Percentiles rank a stretch among this genome's conserved stretches.
These are phyloP conservation scores for Chamaea fasciata DNA, from an alignment of 2,113 vertebrate species.

Conservation along the genomic window DNA sequence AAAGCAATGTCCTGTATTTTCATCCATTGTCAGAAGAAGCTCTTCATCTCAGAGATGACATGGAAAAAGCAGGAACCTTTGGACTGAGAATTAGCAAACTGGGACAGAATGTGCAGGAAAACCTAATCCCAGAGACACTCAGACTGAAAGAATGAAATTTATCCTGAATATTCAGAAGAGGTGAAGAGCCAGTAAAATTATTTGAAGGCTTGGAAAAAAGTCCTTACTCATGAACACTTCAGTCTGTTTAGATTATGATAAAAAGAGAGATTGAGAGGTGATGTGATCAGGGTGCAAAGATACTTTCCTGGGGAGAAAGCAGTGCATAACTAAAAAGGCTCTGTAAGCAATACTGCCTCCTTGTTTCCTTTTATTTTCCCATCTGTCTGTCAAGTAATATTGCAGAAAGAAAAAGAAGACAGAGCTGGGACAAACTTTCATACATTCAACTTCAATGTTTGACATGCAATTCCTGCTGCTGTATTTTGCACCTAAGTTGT, in stretches of 20 bases:
- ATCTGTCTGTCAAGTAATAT: not conserved
- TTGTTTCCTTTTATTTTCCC: not conserved
- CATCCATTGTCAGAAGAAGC: not conserved
- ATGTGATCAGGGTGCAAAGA: not conserved
- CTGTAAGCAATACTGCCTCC: not conserved
- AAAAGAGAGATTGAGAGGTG: not conserved
- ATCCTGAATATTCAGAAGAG: not conserved
- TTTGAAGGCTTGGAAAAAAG: not conserved
- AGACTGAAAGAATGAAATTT: not conserved
- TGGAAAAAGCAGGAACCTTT: not conserved
- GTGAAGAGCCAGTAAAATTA: not conserved
- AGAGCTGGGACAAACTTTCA: not conserved
- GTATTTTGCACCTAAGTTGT: not conserved
- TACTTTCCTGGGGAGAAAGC: not conserved
- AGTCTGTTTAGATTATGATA: not conserved
- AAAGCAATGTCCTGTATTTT: not conserved
- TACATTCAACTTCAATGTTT: not conserved
- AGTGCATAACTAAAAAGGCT: not conserved
- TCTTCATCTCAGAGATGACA: not conserved
- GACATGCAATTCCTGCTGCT: not conserved
- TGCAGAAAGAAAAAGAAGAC: not conserved
- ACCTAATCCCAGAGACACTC: not conserved
- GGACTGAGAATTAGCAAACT: not conserved
- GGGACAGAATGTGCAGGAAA: not conserved
- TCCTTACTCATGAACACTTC: not conserved